Conservation (phyloP, 2,797 vertebrate genomes). For the Acanthornis magna region DNA sequence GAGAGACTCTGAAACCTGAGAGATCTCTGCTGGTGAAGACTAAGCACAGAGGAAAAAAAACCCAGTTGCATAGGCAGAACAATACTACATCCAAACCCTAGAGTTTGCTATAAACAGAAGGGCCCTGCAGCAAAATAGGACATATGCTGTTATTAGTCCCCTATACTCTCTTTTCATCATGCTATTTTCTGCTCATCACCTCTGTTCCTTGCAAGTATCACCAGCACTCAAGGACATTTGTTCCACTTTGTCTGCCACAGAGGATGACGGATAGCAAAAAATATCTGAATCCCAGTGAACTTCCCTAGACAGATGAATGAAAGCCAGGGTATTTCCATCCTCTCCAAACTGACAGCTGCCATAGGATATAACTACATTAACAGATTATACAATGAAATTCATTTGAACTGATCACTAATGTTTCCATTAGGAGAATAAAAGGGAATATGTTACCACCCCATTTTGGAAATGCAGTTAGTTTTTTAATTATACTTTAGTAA, state of each 20-base stretch:
- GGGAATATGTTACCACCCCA: background rate
- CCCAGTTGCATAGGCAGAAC: background rate
- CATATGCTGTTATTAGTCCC: background rate
- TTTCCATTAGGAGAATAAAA: conserved; percentile 13
- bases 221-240: conserved; percentile 43
- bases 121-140: conserved; percentile 47
- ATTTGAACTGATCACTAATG: conserved; percentile 14
- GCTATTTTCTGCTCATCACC: conserved; percentile 26
- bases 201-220: conserved; percentile 30
- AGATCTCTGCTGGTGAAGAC: conserved; percentile 47
- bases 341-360: background rate
- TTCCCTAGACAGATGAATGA: background rate
- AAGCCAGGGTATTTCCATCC: background rate
- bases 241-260: background rate
- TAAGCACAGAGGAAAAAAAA: background rate
- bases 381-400: background rate
- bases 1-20: conserved; percentile 64
- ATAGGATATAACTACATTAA: background rate
- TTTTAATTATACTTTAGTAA: background rate
- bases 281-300: background rate
- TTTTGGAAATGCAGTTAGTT: background rate
- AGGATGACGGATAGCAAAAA: conserved; percentile 5
- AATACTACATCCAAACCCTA: conserved; percentile 35
- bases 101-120: conserved; percentile 30
- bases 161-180: background rate